Evolutionary conservation across 64 coral and sea anemone genomes (phyloP), one percentile per base, ranked within the genome.

Genomic region (Hydrozoanthus tunicans): DNA sequence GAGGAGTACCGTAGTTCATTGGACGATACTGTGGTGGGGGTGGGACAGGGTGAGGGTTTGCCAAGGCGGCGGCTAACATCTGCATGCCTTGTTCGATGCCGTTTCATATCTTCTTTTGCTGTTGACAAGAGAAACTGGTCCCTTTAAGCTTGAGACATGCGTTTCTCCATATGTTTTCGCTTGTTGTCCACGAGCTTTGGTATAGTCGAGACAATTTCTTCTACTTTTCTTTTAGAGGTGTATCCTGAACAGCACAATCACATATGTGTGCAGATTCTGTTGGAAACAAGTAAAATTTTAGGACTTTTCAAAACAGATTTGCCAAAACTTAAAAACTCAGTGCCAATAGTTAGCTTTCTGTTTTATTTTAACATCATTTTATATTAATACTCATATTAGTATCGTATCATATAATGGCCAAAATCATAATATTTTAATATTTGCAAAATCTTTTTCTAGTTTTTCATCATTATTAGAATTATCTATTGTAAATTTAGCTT

Each of bases 81-180:
- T 79, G 57, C 74, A 90, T 90, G 3, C 89, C 89, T 64, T 26
- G 64, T 53, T 74, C 89, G 59, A 90, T 90, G 20, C 76, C 74
- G 12, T 90, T 60, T 51, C 75, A 90, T 3, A 25, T 90, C 79
- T 11, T 83, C 73, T 58, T 90, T 78, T 12, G 73, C 86, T 25
- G 72, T 90, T 11, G 58, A 62, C 53, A 70, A 59, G 61, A 73
- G 53, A 54, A 86, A 51, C 26, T 86, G 43, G 51, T 86, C 68
- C 64, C 82, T 86, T 71, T 86, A 62, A 54, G 82, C 51, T 70
- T 86, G 54, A 2, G 63, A 73, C 65, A 71, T 24, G 13, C 64
- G 64, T 70, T 86, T 86, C 64, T 86, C 64, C 81, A 68, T 63
- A 64, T 77, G 32, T 43, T 43, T 43, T 43, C 1, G 32, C 32